These are phyloP conservation scores for Merops nubicus DNA, from an alignment of 2,113 vertebrate species.

Conservation along the genomic window DNA sequence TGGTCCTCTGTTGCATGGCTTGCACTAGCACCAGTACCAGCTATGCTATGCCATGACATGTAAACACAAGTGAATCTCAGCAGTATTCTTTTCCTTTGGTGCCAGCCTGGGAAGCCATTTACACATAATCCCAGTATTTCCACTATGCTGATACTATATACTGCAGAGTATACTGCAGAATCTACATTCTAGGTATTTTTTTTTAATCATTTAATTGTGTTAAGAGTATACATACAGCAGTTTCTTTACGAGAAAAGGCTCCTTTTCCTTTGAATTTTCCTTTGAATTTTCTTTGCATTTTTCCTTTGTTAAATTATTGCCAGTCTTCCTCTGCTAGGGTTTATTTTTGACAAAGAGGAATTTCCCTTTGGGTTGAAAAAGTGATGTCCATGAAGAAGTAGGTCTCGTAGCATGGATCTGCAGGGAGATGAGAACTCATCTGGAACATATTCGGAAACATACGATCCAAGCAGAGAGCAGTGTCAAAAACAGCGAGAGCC, in stretches of 20 bases:
- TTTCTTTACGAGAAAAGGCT: not conserved
- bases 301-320: not conserved
- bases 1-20: not conserved
- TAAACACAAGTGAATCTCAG: not conserved
- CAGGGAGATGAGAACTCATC: not conserved
- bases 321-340: not conserved
- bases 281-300: not conserved
- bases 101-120: not conserved
- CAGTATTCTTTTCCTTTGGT: not conserved
- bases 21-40: not conserved
- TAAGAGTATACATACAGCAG: not conserved
- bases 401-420: not conserved
- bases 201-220: not conserved
- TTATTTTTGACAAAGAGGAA: not conserved
- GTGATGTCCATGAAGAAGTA: not conserved
- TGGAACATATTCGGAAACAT: fast-evolving
- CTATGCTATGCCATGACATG: not conserved
- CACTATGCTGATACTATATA: fast-evolving
- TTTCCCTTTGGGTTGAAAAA: not conserved
- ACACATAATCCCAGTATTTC: not conserved
- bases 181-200: not conserved
- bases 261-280: not conserved
- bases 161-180: not conserved
- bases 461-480: not conserved
- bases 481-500: not conserved